Percentiles rank a stretch among this genome's conserved stretches.
These are phyloP conservation scores for Zonitis immaculata DNA, from an alignment of 2,888 invertebrate species.

Conservation along the genomic window DNA sequence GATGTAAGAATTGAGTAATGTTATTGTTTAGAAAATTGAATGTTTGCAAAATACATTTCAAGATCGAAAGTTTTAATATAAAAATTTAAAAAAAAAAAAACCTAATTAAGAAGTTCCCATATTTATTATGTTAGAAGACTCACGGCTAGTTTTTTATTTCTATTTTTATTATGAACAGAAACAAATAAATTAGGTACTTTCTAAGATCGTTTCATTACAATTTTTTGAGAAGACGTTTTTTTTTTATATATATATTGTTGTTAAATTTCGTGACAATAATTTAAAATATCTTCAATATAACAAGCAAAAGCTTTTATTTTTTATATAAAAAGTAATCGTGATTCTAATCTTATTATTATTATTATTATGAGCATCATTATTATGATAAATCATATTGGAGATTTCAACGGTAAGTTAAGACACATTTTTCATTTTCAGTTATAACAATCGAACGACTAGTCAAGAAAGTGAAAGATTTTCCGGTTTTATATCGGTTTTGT, in stretches of 20 bases:
- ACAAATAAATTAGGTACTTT: not conserved
- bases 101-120: not conserved
- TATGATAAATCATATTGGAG: not conserved
- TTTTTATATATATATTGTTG: too few species aligned
- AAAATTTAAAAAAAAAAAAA: not conserved
- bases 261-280: not conserved
- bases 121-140: not conserved
- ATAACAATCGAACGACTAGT: not conserved
- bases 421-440: not conserved
- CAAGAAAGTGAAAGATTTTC: not conserved
- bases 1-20: not conserved
- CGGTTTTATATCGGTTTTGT: not conserved
- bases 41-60: not conserved
- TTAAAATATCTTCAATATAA: not conserved
- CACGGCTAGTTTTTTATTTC: not conserved
- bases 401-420: not conserved
- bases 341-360: too few species aligned
- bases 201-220: not conserved
- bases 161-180: too few species aligned
- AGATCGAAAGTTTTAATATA: not conserved
- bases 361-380: too few species aligned
- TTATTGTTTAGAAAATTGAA: not conserved
- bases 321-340: too few species aligned
- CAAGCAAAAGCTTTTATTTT: too few species aligned
- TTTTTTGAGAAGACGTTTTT: not conserved